Percentiles rank a stretch among this genome's conserved stretches.
Evolutionary conservation across 2,113 vertebrate genomes (phyloP).

Genomic region (Siphamia tubifer): DNA sequence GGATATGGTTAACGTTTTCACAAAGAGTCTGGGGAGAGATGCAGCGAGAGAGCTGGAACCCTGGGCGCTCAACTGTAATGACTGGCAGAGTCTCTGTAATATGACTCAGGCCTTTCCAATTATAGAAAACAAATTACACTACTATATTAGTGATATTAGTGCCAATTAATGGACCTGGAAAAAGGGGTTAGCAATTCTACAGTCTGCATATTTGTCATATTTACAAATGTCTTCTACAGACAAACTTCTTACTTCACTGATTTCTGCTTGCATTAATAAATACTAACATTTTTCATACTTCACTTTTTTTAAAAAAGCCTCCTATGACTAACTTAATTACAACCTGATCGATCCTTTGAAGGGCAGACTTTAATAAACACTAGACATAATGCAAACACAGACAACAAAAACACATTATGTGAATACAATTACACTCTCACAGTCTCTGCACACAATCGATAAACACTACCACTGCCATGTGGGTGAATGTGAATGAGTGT

Average conservation of each 20-base stretch:
- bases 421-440: not conserved
- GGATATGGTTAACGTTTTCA: conserved; percentile 91
- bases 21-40: conserved; percentile 59
- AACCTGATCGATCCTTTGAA: not conserved
- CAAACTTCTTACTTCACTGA: not conserved
- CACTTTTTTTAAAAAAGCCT: no score
- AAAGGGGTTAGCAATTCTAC: no score
- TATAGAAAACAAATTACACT: no score
- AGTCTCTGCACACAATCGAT: conserved; percentile 8
- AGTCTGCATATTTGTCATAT: no score
- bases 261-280: not conserved
- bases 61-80: conserved; percentile 30
- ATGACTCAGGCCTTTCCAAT: no score
- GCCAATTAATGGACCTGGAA: no score
- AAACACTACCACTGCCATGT: conserved; percentile 4
- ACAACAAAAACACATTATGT: conserved; percentile 5
- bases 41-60: conserved; percentile 29
- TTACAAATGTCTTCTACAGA: no score
- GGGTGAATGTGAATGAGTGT: conserved; percentile 31
- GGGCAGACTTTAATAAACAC: conserved; percentile 26
- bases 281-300: not conserved
- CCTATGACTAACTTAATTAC: not conserved
- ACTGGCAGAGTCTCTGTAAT: no score
- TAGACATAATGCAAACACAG: conserved; percentile 13
- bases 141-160: no score